Evolutionary conservation across 2,888 invertebrate genomes (phyloP), one percentile per base, ranked within the genome.

Genomic region (Calephelis perditalis): DNA sequence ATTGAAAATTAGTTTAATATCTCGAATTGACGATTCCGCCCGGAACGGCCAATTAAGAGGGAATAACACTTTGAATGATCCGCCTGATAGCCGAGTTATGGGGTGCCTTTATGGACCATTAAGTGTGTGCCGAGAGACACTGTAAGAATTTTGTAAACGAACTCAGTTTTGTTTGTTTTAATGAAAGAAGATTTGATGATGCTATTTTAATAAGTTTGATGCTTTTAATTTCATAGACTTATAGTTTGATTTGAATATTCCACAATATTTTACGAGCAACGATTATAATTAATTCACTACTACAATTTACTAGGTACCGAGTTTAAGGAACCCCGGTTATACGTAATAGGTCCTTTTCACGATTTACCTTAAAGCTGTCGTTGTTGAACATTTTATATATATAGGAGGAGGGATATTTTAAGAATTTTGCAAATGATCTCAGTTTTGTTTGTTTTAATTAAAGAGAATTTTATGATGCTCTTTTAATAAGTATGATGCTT

Each of bases 1-100:
- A 88, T 88, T 86, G 87, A 86, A 88, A 88, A 90, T 90, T 90
- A 90, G 88, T 89, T 86, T 89, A 89, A 89, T 89, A 90, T 87
- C 89, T 84, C 78, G 81, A 89, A 90, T 89, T 86, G 89, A 84
- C 86, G 85, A 87, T 87, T 88, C 86, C 85, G 84, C 76, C 73
- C 86, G 86, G 87, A 87, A 86, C 82, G 82, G 78, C 81, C 88
- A 88, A 88, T 89, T 87, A 89, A 85, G 85, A 81, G 81, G 79
- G 87, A 81, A 85, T 89, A 88, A 89, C 87, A 87, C 83, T 81
- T 75, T 79, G 76, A 80, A 82, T 79, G 84, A 84, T 83, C 80
- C 81, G 72, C 70, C 80, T 75, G 89, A 90, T 89, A 89, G 84
- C 80, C 82, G 75, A 88, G 86, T 88, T 88, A 87, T 85, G 81